Evolutionary conservation across 2,888 invertebrate genomes (phyloP).

Genomic region (Noctua janthe): DNA sequence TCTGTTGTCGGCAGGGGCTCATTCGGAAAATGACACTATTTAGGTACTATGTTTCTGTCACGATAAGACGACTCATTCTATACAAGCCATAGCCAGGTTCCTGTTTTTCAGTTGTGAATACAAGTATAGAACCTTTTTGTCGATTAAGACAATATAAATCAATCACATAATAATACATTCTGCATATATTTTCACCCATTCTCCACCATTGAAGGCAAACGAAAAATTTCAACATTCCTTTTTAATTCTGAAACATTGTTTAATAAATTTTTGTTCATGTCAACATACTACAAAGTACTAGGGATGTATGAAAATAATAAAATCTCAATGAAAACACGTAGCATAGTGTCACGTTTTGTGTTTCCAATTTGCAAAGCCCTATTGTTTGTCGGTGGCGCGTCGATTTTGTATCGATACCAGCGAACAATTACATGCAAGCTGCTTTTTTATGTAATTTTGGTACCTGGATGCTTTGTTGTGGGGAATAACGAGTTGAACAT

Average conservation of each 20-base stretch:
- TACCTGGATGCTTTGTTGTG: constrained; percentile 18
- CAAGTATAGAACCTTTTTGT: neutral
- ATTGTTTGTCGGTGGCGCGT: constrained; percentile 45
- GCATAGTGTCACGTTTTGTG: constrained; percentile 37
- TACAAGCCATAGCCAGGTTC: neutral
- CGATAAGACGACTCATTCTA: neutral
- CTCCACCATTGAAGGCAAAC: neutral
- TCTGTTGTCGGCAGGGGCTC: neutral
- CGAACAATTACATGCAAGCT: constrained; percentile 30
- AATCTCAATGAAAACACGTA: constrained; percentile 36
- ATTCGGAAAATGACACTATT: neutral
- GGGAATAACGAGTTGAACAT: neutral
- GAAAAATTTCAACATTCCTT: neutral
- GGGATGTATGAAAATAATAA: constrained; percentile 38
- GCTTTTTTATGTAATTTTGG: constrained; percentile 40
- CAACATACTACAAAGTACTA: neutral
- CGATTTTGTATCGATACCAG: constrained; percentile 25
- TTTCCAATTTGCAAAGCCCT: constrained; percentile 49
- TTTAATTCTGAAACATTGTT: neutral
- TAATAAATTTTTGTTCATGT: neutral
- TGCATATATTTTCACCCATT: neutral
- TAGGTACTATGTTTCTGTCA: neutral
- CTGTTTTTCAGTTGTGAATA: neutral
- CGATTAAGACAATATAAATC: neutral
- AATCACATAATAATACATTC: neutral